Conservation (phyloP, 1,140 invertebrate genomes). For the Drosophila grimshawi region DNA sequence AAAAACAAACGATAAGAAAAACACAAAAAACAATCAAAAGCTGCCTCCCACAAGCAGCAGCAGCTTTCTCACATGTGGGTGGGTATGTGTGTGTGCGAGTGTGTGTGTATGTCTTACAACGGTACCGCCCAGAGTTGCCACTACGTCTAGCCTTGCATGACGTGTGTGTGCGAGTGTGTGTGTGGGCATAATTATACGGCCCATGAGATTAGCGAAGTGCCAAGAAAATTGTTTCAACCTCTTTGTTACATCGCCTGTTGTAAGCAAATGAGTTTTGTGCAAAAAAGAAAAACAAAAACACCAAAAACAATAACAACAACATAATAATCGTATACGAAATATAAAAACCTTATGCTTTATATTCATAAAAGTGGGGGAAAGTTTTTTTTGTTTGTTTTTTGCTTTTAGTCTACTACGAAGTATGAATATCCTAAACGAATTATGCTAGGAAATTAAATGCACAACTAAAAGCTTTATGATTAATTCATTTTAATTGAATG, state of each 20-base stretch:
- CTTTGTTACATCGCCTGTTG: constrained; percentile 49
- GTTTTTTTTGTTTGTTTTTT: background rate
- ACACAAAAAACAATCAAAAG: constrained; percentile 37
- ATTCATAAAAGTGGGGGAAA: constrained; percentile 23
- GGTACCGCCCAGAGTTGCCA: constrained; percentile 28
- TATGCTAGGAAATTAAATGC: background rate
- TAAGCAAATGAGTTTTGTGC: constrained; percentile 46
- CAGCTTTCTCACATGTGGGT: constrained; percentile 36
- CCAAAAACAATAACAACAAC: background rate
- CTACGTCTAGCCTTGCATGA: constrained; percentile 51
- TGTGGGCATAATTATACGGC: constrained; percentile 38
- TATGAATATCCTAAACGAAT: constrained; percentile 5
- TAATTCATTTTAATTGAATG: background rate
- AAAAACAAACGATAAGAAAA: constrained; percentile 62
- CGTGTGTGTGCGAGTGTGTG: constrained; percentile 1
- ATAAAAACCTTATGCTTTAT: constrained; percentile 9
- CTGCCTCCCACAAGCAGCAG: constrained; percentile 17
- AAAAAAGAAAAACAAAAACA: constrained; percentile 7
- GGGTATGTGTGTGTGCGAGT: constrained; percentile 2
- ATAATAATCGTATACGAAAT: constrained; percentile 4
- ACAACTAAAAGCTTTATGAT: background rate
- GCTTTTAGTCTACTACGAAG: background rate
- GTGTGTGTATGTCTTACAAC: constrained; percentile 21
- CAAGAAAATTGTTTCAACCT: constrained; percentile 46
- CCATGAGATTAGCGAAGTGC: constrained; percentile 50